phyloP scores from a whole-genome alignment of 2,797 vertebrate genomes.

The Brotula barbata region DNA sequence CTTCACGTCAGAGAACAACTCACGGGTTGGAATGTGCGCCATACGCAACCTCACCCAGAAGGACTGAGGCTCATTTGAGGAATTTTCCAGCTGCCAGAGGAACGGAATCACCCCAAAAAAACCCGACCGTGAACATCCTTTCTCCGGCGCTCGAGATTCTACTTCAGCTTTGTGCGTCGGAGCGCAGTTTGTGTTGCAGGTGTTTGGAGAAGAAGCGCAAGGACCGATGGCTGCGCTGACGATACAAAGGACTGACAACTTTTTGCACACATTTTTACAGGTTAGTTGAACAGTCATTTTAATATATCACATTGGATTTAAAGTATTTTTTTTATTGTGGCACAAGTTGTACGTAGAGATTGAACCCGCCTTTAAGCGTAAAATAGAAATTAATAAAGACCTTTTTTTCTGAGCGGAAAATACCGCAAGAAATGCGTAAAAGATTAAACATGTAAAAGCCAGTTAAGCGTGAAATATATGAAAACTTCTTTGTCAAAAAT shows the following conservation, averaged over 20 bases:
- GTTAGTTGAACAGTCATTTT: slow-evolving; percentile 63
- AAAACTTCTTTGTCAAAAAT: no score
- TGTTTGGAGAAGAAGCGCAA: slow-evolving; percentile 55
- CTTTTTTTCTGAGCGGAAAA: no score
- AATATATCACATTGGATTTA: neutral
- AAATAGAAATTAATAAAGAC: no score
- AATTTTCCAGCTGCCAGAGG: slow-evolving; percentile 31
- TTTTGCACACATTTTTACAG: slow-evolving; percentile 85
- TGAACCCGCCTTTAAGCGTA: no score
- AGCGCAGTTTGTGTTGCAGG: slow-evolving; percentile 70
- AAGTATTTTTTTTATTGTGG: neutral
- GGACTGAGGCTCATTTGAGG: slow-evolving; percentile 41
- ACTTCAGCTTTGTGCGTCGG: slow-evolving; percentile 48
- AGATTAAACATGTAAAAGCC: no score
- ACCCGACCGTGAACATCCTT: slow-evolving; percentile 7
- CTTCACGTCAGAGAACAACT: slow-evolving; percentile 8
- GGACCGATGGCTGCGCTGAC: slow-evolving; percentile 84
- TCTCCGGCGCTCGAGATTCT: no score
- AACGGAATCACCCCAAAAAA: slow-evolving; percentile 29
- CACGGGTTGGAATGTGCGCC: slow-evolving; percentile 38
- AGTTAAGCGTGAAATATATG: no score
- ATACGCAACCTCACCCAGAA: slow-evolving; percentile 2
- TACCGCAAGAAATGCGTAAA: no score
- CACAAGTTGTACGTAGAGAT: slow-evolving; percentile 3
- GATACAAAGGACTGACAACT: slow-evolving; percentile 82